Base-by-base conservation (phyloP, 2,797 vertebrate genomes). In the Microtus californicus region DNA sequence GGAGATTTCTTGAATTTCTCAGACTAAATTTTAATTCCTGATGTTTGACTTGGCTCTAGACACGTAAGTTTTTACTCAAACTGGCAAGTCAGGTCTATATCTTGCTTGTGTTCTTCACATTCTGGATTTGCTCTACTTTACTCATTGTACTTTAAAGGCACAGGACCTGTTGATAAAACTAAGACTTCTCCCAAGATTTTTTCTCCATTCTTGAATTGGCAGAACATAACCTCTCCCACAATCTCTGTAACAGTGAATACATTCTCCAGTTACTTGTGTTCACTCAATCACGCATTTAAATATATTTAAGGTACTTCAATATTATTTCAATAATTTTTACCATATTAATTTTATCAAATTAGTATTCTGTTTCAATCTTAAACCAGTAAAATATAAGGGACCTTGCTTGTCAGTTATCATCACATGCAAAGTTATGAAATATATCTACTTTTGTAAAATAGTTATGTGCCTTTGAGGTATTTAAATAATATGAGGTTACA, bases 121-220 rank as follows among this genome's bases (percentile, higher is more conserved):
- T 90, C 73, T 65, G 37, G 6, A 77, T 87, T 95, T 95, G 69
- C n/a, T 73, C 82, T 29, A 45, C 40, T 93, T 23, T 90, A 8
- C 45, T 96, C 59, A 63, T 96, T 95, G 96, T 43, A 93, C 77
- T 61, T 80, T 95, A 81, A 92, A 92, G 61, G n/a, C 79, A 31
- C 7, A 77, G 56, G 56, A 19, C n/a, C 34, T 56, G 34, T 59
- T 63, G 21, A 59, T 56, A 88, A 90, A 88, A 83, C 40, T 54
- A 17, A 95, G 17, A 10, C 34, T 29, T 93, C 31, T 87, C 91
- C 51, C 95, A 85, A 90, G 56, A 19, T 21, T 56, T 56, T 89
- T 14, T 86, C 48, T 79, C 82, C 11, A 23, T 56, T 77, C 19
- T 51, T 71, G 23, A n/a, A 71, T 48, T 3, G 23, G 25, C 4